Evolutionary conservation across 2,888 invertebrate species (phyloP), one percentile per base, ranked within the genome.

Genomic region (Pyrocoelia pectoralis): DNA sequence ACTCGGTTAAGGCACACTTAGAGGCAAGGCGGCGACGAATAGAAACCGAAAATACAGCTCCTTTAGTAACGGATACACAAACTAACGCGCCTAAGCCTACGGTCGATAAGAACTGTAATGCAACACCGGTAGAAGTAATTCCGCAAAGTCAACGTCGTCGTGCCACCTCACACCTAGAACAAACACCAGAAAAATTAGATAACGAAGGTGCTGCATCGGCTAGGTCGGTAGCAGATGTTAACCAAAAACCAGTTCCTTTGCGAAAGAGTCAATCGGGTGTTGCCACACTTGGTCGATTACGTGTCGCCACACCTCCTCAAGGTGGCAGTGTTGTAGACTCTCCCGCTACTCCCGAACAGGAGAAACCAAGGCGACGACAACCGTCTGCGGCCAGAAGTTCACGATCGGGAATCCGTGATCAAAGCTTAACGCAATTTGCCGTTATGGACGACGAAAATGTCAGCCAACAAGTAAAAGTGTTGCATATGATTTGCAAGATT

Each of bases 361-460:
- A 68, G 80, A 84, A 29, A n/a, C 74, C 76, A 5, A 66, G 76
- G 49, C 68, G 74, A 51, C 71, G 80, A 49, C 80, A 79, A 56
- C 75, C 79, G 4, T 79, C 80, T 9, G 80, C 80, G 2, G 80
- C 78, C 1, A 69, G 81, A 24, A 80, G 78, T 64, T 83, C 82
- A 13, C 78, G 85, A 46, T 79, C 84, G 1, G 80, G 83, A 0
- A 83, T 87, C 17, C 86, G 92, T 3, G 95, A 95, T 77, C 91
- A 93, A 75, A 94, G 94, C 59, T 89, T 90, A 73, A 93, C 93
- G 3, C 95, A 96, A 79, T 95, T 94, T 80, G 96, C 95, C 0
- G 88, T 95, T 65, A 95, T 95, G 79, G 96, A 96, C 77, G 96
- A 96, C 77, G 95, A 95, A 70, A 95, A 95, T 76, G 92, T 95